phyloP scores from a whole-genome alignment of 2,113 vertebrate genomes.

The Hydrochoerus hydrochaeris region DNA sequence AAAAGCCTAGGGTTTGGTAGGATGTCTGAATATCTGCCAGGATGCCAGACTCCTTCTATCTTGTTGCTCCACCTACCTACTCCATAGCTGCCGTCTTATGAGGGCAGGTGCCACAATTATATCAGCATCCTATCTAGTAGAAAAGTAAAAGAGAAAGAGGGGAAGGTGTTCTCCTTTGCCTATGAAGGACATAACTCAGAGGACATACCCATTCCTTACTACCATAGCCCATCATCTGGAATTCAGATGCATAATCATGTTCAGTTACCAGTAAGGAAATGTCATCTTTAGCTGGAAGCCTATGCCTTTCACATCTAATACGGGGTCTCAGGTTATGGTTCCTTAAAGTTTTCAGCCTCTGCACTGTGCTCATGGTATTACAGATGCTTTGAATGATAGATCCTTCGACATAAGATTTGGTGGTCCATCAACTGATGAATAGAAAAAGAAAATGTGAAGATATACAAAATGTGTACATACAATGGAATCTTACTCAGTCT shows the following conservation, averaged over 20 bases:
- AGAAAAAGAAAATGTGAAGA: background rate
- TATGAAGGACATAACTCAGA: background rate
- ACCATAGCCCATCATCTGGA: background rate
- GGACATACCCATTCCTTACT: background rate
- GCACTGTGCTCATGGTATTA: background rate
- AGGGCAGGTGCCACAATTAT: background rate
- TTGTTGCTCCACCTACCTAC: background rate
- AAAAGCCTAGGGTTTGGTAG: background rate
- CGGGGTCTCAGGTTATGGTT: background rate
- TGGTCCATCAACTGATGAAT: background rate
- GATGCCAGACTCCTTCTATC: background rate
- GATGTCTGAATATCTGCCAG: background rate
- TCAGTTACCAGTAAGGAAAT: background rate
- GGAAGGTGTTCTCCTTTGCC: background rate
- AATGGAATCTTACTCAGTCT: too few relatives aligned
- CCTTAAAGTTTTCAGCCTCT: background rate
- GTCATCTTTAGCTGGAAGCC: background rate
- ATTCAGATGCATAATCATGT: background rate
- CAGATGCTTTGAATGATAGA: background rate
- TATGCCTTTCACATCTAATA: background rate
- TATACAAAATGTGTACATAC: background rate
- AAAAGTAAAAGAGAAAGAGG: background rate
- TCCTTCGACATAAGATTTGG: background rate
- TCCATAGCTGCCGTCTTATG: background rate
- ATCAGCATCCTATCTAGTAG: background rate